Conservation (phyloP, 1,140 invertebrate genomes). For the Samia ricini region DNA sequence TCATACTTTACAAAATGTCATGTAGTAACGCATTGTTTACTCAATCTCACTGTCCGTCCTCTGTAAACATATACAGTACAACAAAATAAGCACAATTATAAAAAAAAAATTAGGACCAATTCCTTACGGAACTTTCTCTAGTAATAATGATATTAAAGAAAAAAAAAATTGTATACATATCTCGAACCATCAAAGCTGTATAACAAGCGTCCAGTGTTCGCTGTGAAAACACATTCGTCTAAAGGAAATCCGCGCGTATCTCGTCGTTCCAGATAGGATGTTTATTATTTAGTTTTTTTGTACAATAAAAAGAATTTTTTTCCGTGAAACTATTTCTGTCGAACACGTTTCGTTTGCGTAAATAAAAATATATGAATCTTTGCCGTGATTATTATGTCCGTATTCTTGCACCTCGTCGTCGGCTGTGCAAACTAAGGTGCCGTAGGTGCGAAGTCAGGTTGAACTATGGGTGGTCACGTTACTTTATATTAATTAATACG, state of each 20-base stretch:
- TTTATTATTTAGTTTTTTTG: slow-evolving; percentile 1
- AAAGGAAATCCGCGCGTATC: not conserved
- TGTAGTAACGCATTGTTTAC: no score
- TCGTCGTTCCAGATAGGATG: not conserved
- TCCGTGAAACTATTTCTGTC: not conserved
- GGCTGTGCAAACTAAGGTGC: not conserved
- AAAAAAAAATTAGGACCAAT: no score
- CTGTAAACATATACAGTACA: no score
- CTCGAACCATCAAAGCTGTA: not conserved
- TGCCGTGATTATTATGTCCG: not conserved
- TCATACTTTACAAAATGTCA: no score
- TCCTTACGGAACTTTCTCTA: no score
- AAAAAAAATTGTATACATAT: no score
- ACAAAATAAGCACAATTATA: no score
- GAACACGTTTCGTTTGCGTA: not conserved
- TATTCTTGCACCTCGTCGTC: not conserved
- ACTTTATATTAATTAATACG: no score
- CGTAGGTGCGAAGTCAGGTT: no score
- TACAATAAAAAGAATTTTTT: not conserved
- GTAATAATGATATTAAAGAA: no score
- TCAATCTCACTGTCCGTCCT: no score
- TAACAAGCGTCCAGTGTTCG: not conserved
- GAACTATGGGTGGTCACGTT: no score
- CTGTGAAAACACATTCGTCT: not conserved
- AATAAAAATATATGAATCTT: not conserved